Conservation (phyloP, 2,888 invertebrate genomes). For the Odontocerum albicorne region DNA sequence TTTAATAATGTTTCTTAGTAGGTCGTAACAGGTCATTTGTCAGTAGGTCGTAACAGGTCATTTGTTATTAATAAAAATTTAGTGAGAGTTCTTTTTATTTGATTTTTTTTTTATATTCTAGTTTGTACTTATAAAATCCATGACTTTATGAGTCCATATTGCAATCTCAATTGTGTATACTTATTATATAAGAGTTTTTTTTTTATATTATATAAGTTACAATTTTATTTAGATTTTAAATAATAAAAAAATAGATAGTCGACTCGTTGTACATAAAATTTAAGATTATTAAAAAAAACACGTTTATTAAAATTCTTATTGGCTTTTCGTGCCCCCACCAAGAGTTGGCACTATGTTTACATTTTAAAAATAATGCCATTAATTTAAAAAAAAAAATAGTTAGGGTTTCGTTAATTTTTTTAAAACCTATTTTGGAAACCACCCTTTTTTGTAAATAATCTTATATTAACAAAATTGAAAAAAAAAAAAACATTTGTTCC, state of each 20-base stretch:
- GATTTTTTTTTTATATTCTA: conserved; percentile 24
- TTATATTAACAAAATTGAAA: too few species aligned
- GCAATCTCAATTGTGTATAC: conserved; percentile 19
- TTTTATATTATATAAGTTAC: conserved; percentile 1
- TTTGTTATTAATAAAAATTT: too few species aligned
- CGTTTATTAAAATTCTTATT: conserved; percentile 11
- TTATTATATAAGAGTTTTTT: conserved; percentile 11
- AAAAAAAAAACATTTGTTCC: conserved; percentile 17
- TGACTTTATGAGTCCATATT: conserved; percentile 14
- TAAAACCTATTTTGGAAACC: conserved; percentile 21
- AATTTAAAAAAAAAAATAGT: conserved; percentile 18
- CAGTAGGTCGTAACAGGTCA: too few species aligned
- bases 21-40: too few species aligned
- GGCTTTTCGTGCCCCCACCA: conserved; percentile 20
- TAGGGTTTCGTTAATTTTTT: conserved; percentile 26
- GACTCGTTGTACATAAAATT: conserved; percentile 30
- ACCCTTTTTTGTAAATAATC: conserved; percentile 19
- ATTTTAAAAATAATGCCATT: conserved; percentile 14
- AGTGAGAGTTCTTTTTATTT: conserved; percentile 20
- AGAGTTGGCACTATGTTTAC: neutral
- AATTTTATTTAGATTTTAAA: conserved; percentile 28
- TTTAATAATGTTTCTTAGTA: too few species aligned
- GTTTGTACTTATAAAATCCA: conserved; percentile 24
- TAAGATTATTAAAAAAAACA: conserved; percentile 25
- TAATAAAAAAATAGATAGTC: conserved; percentile 32